These are phyloP conservation scores for Petrosia ficiformis DNA, from an alignment of 37 sponge, comb jelly and placozoan species.

Conservation along the genomic window DNA sequence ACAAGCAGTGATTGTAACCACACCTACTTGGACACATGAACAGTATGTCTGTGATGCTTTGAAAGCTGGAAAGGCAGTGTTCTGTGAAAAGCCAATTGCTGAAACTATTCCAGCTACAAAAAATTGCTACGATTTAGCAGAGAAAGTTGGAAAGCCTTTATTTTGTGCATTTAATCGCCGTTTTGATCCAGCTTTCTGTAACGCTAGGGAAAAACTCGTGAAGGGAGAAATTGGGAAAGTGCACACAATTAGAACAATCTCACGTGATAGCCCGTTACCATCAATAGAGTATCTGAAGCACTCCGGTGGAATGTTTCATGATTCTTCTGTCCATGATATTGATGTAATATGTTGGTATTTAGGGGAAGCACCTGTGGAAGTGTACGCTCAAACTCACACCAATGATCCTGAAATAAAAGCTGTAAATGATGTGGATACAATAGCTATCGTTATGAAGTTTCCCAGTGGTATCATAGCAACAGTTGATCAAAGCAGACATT, in stretches of 20 bases:
- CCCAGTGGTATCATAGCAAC: slow-evolving; percentile 70
- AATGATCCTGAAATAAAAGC: slow-evolving; percentile 49
- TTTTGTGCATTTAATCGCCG: slow-evolving; percentile 85
- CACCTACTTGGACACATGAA: slow-evolving; percentile 72
- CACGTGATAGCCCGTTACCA: slow-evolving; percentile 77
- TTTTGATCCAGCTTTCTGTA: slow-evolving; percentile 65
- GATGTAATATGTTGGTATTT: slow-evolving; percentile 76
- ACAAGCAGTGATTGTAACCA: slow-evolving; percentile 56
- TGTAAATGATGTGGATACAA: slow-evolving; percentile 71
- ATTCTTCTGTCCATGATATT: slow-evolving; percentile 83
- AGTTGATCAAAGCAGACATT: slow-evolving; percentile 71
- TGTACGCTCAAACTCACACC: slow-evolving; percentile 40
- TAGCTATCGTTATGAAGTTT: slow-evolving; percentile 73
- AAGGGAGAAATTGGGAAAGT: slow-evolving; percentile 66
- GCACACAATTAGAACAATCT: slow-evolving; percentile 55
- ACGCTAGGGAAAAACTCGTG: slow-evolving; percentile 28
- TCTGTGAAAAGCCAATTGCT: slow-evolving; percentile 87
- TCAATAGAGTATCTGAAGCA: slow-evolving; percentile 65
- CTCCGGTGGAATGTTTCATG: slow-evolving; percentile 79
- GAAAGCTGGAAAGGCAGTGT: slow-evolving; percentile 63
- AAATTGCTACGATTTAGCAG: slow-evolving; percentile 56
- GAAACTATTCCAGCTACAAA: slow-evolving; percentile 11
- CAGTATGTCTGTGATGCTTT: slow-evolving; percentile 50
- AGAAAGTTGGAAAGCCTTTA: slow-evolving; percentile 34
- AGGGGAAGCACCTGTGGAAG: slow-evolving; percentile 52